Evolutionary conservation across 2,113 vertebrate genomes (phyloP).

Genomic region (Malaclemys terrapin): DNA sequence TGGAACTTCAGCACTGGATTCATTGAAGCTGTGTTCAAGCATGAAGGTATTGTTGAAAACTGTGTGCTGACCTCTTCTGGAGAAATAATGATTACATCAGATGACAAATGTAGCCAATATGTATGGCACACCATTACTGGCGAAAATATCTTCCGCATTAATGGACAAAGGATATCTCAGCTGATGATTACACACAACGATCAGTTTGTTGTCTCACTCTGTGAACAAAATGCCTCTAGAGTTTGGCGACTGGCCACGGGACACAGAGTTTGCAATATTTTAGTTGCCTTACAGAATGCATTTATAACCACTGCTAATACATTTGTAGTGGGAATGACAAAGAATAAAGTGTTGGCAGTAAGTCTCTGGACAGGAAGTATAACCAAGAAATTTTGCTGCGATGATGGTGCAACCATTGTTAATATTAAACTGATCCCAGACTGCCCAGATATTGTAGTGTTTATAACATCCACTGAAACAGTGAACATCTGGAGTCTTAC

Average conservation of each 20-base stretch:
- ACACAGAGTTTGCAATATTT: conserved; percentile 97
- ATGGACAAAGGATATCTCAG: conserved; percentile 95
- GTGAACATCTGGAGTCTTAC: conserved; percentile 97
- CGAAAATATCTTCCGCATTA: conserved; percentile 97
- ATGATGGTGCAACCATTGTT: conserved; percentile 94
- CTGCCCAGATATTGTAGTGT: conserved; percentile 94
- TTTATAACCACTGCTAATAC: conserved; percentile 97
- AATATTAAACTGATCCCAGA: conserved; percentile 96
- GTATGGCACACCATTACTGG: conserved; percentile 95
- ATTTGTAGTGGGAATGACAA: conserved; percentile 93
- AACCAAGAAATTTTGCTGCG: conserved; percentile 97
- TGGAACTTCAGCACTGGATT: conserved; percentile 98
- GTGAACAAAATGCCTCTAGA: conserved; percentile 96
- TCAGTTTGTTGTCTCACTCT: conserved; percentile 98
- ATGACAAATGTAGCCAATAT: conserved; percentile 97
- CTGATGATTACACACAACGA: conserved; percentile 98
- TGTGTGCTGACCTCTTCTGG: conserved; percentile 95
- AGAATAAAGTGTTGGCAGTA: conserved; percentile 96
- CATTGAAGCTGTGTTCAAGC: conserved; percentile 96
- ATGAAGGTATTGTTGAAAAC: conserved; percentile 96
- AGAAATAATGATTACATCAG: conserved; percentile 96
- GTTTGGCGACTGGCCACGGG: conserved; percentile 97
- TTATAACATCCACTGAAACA: conserved; percentile 95
- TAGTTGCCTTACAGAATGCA: conserved; percentile 96
- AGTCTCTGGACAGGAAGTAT: conserved; percentile 99